Conservation (phyloP, 2,888 invertebrate species). For the Mesorhabditis sp. region DNA sequence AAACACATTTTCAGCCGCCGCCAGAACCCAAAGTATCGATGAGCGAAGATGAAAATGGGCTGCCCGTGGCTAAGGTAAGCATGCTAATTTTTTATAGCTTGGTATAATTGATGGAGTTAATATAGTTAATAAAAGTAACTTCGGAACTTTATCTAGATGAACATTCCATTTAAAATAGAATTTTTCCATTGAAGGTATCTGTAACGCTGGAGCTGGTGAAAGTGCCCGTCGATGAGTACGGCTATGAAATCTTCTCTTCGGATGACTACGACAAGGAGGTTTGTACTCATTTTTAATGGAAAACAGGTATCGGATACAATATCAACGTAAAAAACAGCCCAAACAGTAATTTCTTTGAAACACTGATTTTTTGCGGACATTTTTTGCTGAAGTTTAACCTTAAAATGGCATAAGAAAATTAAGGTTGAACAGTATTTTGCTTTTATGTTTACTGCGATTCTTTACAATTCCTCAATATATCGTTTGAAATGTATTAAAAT, state of each 20-base stretch:
- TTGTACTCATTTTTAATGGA: not conserved
- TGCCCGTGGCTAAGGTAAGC: not conserved
- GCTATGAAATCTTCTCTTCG: not conserved
- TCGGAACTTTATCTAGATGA: not conserved
- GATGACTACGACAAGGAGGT: constrained; percentile 6
- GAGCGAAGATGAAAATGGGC: not conserved
- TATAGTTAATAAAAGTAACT: not conserved
- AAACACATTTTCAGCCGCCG: not conserved
- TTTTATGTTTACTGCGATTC: too few species aligned
- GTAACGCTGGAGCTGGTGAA: not conserved
- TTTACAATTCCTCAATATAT: too few species aligned
- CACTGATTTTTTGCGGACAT: too few species aligned
- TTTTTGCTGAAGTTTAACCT: too few species aligned
- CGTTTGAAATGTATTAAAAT: too few species aligned
- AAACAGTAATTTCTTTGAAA: not conserved
- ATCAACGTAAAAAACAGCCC: not conserved
- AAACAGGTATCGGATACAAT: not conserved
- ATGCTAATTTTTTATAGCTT: not conserved
- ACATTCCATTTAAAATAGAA: not conserved
- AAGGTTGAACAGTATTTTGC: too few species aligned
- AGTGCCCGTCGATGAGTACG: not conserved
- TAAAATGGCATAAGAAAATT: too few species aligned
- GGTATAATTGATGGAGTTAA: not conserved
- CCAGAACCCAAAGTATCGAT: not conserved
- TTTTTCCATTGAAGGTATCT: not conserved